phyloP scores from a whole-genome alignment of 2,888 invertebrate species.

The Callosobruchus maculatus region DNA sequence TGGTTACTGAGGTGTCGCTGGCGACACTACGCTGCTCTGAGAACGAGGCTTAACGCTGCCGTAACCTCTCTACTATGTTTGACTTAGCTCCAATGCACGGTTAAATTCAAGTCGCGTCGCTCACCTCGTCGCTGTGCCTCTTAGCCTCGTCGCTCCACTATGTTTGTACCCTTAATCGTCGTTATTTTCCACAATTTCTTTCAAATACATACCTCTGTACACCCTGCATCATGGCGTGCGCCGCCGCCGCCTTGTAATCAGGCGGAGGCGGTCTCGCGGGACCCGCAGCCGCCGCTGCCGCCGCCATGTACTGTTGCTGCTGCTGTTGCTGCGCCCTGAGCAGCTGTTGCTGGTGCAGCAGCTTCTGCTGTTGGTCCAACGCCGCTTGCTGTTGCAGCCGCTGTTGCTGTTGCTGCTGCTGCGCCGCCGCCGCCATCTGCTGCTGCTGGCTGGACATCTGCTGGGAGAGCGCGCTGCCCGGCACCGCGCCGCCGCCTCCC shows the following conservation, averaged over 20 bases:
- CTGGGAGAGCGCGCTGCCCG: conserved; percentile 11
- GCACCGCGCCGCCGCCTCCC: conserved; percentile 15
- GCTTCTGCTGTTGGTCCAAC: conserved; percentile 43
- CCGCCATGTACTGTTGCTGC: conserved; percentile 48
- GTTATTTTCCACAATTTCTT: no score
- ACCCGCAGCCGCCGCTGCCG: conserved; percentile 52
- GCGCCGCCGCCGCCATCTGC: no score
- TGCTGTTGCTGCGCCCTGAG: conserved; percentile 58
- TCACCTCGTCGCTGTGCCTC: no score
- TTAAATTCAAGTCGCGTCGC: no score
- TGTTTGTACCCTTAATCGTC: no score
- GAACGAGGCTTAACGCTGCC: no score
- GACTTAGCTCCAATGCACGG: no score
- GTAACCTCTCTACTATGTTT: no score
- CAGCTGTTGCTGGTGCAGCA: conserved; percentile 54
- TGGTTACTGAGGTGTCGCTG: no score
- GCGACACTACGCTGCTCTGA: no score
- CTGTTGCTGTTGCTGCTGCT: background rate
- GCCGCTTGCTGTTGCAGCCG: background rate
- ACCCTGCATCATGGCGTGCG: conserved; percentile 51
- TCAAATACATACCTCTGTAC: conserved; percentile 31
- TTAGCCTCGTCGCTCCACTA: no score
- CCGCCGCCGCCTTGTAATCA: conserved; percentile 73
- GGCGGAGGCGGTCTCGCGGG: conserved; percentile 70
- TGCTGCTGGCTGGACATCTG: conserved; percentile 25